Evolutionary conservation across 1,140 invertebrate species (phyloP), one percentile per base, ranked within the genome.

Genomic region (Ips typographus): DNA sequence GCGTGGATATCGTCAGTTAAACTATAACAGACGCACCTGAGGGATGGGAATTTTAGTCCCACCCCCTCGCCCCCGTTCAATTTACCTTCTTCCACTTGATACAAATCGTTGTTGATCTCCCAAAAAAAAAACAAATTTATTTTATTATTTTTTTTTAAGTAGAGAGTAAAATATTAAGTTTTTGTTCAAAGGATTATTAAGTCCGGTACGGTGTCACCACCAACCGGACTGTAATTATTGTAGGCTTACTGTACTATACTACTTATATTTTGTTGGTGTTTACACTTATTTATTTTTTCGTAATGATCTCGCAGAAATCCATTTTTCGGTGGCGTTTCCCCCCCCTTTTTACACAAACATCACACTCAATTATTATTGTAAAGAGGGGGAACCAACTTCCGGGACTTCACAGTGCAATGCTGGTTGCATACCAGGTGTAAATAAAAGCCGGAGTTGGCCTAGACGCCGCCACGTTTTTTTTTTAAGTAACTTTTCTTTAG

Each of bases 231-330:
- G 7, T 22, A 49, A 6, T 6, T 22, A 49, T 53, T 40, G 43
- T 68, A 65, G 65, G 62, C 47, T 22, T 64, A 72, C 62, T 72
- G 71, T 69, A 72, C 59, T 69, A 72, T 72, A 68, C 64, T 65
- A 22, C 22, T 22, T 22, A 22, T 22, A 22, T 71, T 71, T 72
- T 72, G 71, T 72, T 72, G 64, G 69, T 73, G 51, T 65, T 71
- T 65, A 66, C 58, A 67, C 65, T 71, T 63, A 70, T 72, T 70
- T 73, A 68, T 73, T 69, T 73, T 22, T 73, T 71, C 69, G 62
- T 71, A 65, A 22, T 73, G 72, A 73, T 73, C 72, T 73, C 72
- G 51, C 53, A 49, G 8, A 62, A 51, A 47, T 51, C 44, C 41
- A 43, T 51, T 62, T 43, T 5, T 22, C n/a, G 6, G 7, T 7